phyloP scores from a whole-genome alignment of 2,888 invertebrate genomes.

The Melieria omissa region DNA sequence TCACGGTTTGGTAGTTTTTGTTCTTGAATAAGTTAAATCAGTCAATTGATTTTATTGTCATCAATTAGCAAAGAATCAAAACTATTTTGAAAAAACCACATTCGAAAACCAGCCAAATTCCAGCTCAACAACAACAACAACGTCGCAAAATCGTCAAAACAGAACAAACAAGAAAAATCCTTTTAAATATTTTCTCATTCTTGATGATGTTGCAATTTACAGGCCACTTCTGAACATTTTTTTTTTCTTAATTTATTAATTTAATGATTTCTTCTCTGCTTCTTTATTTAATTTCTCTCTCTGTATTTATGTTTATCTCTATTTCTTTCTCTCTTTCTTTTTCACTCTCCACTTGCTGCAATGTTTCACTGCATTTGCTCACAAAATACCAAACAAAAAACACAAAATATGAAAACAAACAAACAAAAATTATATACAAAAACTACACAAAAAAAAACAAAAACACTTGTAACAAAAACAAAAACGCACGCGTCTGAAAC shows the following conservation, averaged over 20 bases:
- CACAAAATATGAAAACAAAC: conserved; percentile 37
- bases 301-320: conserved; percentile 42
- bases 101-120: no score
- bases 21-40: conserved; percentile 37
- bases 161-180: background rate
- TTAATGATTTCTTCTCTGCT: conserved; percentile 29
- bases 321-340: conserved; percentile 23
- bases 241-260: conserved; percentile 51
- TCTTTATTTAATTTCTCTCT: conserved; percentile 30
- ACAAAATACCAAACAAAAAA: conserved; percentile 40
- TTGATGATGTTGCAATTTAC: no score
- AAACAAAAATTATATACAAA: background rate
- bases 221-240: background rate
- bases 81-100: conserved; percentile 40
- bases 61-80: background rate
- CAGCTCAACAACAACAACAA: background rate
- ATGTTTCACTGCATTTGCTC: conserved; percentile 30
- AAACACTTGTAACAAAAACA: conserved; percentile 7
- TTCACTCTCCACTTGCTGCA: conserved; percentile 18
- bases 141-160: conserved; percentile 12
- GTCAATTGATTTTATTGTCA: background rate
- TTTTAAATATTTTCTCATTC: no score
- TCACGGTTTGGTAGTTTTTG: conserved; percentile 3
- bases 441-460: background rate
- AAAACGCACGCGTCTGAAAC: background rate